phyloP scores from a whole-genome alignment of 2,888 invertebrate genomes.

The Troides oblongomaculatus region DNA sequence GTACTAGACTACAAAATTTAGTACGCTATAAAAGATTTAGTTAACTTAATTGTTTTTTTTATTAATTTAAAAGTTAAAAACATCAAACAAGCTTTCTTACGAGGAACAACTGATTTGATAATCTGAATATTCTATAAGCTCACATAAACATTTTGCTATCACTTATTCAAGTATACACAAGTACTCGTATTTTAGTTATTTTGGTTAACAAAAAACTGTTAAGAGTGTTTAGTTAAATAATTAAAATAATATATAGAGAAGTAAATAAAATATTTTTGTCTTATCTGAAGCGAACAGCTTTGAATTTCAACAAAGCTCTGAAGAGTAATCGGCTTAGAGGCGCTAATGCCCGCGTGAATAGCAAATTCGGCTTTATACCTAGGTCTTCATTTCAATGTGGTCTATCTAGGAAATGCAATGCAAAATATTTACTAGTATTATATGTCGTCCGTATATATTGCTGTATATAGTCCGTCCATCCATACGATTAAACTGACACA shows the following conservation, averaged over 20 bases:
- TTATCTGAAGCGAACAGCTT: neutral
- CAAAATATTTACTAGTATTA: constrained; percentile 1
- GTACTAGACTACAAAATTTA: too few relatives aligned
- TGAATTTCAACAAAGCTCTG: constrained; percentile 6
- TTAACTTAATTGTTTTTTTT: too few relatives aligned
- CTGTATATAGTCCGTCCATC: neutral
- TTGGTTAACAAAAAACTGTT: too few relatives aligned
- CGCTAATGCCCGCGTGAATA: constrained; percentile 10
- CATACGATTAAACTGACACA: neutral
- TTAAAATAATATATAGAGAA: neutral
- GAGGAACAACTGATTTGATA: too few relatives aligned
- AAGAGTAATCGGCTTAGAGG: constrained; percentile 12
- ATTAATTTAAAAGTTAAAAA: too few relatives aligned
- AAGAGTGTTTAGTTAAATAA: neutral
- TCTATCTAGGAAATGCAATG: neutral
- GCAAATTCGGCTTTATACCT: neutral
- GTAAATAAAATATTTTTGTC: neutral
- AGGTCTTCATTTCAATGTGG: neutral
- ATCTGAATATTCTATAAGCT: neutral
- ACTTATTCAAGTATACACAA: neutral
- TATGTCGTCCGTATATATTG: neutral
- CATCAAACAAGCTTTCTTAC: too few relatives aligned
- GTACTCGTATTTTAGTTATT: too few relatives aligned
- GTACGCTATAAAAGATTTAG: too few relatives aligned
- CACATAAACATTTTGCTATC: neutral